A percentile compares a stretch with the other conserved stretches of the same genome.
phyloP scores from a whole-genome alignment of 2,888 invertebrate genomes.

The Latheticus oryzae region DNA sequence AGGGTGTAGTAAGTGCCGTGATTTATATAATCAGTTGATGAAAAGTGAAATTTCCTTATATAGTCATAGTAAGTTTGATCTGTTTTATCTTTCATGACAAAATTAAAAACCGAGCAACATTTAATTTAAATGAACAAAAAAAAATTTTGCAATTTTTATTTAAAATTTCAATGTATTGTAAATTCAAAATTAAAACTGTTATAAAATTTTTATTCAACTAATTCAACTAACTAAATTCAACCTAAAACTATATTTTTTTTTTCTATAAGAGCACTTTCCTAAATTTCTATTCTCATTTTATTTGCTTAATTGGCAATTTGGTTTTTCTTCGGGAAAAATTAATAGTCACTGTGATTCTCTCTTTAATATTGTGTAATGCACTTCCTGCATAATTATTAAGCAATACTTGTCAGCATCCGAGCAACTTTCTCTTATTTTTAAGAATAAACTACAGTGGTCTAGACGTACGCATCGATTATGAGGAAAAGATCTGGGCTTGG shows the following conservation, averaged over 20 bases:
- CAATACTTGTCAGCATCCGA: conserved; percentile 22
- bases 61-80: not conserved
- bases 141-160: no score
- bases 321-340: not conserved
- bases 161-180: no score
- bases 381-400: conserved; percentile 24
- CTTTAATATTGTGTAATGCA: conserved; percentile 20
- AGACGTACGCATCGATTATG: conserved; percentile 5
- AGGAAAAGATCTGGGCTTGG: conserved; percentile 14
- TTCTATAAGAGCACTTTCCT: not conserved
- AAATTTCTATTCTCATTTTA: not conserved
- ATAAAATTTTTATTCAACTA: no score
- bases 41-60: conserved; percentile 4
- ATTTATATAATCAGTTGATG: not conserved
- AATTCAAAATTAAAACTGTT: no score
- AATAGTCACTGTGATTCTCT: conserved; percentile 14
- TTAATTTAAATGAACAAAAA: not conserved
- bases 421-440: conserved; percentile 29
- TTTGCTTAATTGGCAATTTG: not conserved
- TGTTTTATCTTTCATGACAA: not conserved
- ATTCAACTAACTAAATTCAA: no score
- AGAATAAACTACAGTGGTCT: conserved; percentile 11
- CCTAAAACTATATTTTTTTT: no score
- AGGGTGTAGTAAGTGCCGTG: conserved; percentile 23
- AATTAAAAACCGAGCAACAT: not conserved